phyloP scores from a whole-genome alignment of 2,888 invertebrate species.

The Cephus sareptanus region DNA sequence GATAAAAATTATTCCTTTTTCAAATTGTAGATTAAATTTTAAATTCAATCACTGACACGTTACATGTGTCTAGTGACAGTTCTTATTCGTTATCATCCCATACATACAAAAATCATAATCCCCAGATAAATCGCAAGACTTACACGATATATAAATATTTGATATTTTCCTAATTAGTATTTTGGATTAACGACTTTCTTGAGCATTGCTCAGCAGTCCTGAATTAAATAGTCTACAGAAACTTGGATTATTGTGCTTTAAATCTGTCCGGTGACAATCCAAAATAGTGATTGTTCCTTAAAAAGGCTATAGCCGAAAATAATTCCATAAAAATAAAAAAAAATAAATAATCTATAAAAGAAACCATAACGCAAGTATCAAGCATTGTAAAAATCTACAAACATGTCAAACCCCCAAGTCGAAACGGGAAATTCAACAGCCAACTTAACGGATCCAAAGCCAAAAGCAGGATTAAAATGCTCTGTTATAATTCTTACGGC shows the following conservation, averaged over 20 bases:
- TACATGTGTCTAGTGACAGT: not conserved
- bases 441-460: not conserved
- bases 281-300: not conserved
- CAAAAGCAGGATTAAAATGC: slow-evolving; percentile 3
- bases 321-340: not conserved
- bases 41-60: not conserved
- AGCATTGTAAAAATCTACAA: not conserved
- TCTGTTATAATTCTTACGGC: slow-evolving; percentile 15
- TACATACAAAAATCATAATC: not conserved
- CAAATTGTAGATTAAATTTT: not conserved
- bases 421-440: not conserved
- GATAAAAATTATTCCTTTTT: not conserved
- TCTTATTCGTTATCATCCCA: not conserved
- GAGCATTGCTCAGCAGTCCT: not conserved
- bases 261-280: not conserved
- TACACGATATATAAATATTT: not conserved
- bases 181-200: not conserved
- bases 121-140: not conserved
- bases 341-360: not conserved
- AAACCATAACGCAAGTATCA: not conserved
- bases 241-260: not conserved
- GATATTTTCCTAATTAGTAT: not conserved
- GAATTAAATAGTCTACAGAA: not conserved
- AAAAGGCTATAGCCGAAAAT: not conserved
- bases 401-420: not conserved